phyloP scores from a whole-genome alignment of 2,888 invertebrate genomes.

The Agriotes lineatus region DNA sequence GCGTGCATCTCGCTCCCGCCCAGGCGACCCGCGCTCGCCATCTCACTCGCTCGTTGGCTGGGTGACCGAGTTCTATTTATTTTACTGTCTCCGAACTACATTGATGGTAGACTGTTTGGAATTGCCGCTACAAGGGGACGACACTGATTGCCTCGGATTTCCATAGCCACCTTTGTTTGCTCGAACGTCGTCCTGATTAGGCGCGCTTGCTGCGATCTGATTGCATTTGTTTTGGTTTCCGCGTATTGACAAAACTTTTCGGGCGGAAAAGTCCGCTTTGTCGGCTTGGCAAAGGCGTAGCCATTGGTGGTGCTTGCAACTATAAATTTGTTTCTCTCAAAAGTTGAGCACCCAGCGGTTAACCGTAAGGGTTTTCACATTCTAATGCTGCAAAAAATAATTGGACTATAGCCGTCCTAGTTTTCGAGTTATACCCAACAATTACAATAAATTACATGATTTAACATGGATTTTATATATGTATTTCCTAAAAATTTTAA shows the following conservation, averaged over 20 bases:
- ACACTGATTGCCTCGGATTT: conserved; percentile 13
- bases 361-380: too few species aligned
- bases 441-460: too few species aligned
- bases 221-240: not conserved
- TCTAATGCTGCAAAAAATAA: too few species aligned
- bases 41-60: conserved; percentile 25
- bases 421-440: too few species aligned
- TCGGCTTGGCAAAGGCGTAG: too few species aligned
- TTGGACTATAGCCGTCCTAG: too few species aligned
- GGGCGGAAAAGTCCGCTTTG: not conserved
- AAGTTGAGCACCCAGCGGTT: too few species aligned
- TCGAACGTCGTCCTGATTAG: not conserved
- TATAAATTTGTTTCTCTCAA: too few species aligned
- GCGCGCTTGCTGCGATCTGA: not conserved
- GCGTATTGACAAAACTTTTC: conserved; percentile 1
- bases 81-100: conserved; percentile 26
- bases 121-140: conserved; percentile 6
- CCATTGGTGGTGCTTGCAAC: too few species aligned
- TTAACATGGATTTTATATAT: too few species aligned
- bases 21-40: not conserved
- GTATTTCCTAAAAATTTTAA: too few species aligned
- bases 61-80: conserved; percentile 38
- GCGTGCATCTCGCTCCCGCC: conserved; percentile 19
- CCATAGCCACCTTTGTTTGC: not conserved
- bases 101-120: not conserved